phyloP scores from a whole-genome alignment of 1,140 invertebrate species.

The Macrobrachium nipponense region DNA sequence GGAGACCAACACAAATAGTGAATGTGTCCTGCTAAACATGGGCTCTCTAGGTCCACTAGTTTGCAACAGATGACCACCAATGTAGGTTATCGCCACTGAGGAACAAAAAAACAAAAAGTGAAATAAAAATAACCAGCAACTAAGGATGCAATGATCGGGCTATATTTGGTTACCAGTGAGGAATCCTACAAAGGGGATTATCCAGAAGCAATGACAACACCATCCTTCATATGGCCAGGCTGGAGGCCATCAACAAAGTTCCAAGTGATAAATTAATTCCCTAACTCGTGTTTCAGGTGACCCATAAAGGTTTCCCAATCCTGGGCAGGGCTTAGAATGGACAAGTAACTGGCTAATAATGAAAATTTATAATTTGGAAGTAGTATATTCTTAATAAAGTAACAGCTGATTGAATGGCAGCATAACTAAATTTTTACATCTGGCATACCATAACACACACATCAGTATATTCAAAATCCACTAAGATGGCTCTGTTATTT shows the following conservation, averaged over 20 bases:
- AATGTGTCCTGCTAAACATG: conserved; percentile 48
- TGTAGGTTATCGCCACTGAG: no score
- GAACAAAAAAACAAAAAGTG: no score
- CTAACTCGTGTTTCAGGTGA: conserved; percentile 46
- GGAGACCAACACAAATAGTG: conserved; percentile 58
- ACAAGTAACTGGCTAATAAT: no score
- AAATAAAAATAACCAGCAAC: no score
- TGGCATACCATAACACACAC: no score
- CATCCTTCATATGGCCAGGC: conserved; percentile 29
- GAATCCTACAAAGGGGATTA: not conserved
- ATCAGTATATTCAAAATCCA: no score
- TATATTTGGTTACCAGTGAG: conserved; percentile 29
- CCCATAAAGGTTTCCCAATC: conserved; percentile 31
- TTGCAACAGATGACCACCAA: not conserved
- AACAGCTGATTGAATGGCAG: no score
- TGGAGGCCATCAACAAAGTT: conserved; percentile 29
- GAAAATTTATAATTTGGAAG: no score
- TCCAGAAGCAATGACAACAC: conserved; percentile 1
- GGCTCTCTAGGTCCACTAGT: conserved; percentile 27
- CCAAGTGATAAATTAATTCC: conserved; percentile 13
- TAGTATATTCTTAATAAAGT: no score
- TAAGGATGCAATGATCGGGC: no score
- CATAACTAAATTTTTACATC: no score
- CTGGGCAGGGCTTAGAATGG: not conserved
- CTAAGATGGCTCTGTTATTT: no score